Evolutionary conservation across 2,797 vertebrate genomes (phyloP), one percentile per base, ranked within the genome.

Genomic region (Eutrigla gurnardus): DNA sequence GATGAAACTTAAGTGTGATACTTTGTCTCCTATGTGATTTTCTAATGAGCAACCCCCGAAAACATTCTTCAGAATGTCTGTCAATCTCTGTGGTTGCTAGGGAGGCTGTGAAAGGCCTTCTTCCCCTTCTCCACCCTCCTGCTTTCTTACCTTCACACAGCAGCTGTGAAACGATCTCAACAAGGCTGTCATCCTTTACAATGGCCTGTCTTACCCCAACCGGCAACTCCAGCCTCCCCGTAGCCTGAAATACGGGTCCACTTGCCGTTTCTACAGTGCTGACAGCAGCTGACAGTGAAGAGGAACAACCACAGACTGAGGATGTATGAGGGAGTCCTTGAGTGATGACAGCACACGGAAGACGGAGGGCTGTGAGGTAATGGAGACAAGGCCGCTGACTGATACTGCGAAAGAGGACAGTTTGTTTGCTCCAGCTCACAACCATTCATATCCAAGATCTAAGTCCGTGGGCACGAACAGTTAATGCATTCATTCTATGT

Each of bases 261-360:
- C 84, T 88, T 89, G 90, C 81, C 81, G 82, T 84, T 88, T 86
- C 82, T 71, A 25, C 77, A 36, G 76, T 2, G 63, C 86, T 90
- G 92, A 93, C 91, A 93, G 89, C 80, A n/a, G 82, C 88, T 90
- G 93, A 91, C 92, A 92, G 90, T 82, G 70, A 79, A 88, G 90
- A 93, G 87, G 85, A 91, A 94, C 89, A 85, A 88, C 87, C 89
- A 42, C 86, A 77, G 66, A 73, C 76, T 45, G 59, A 68, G 79
- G 74, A 94, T 93, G 81, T 88, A 92, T 83, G 91, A 88, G 54
- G 65, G 57, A 79, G 89, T 88, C 91, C 90, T 93, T 93, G 86
- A 87, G 75, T 80, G 86, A 87, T 91, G 92, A 90, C 89, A 90
- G 87, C 73, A 35, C 6, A 49, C 81, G 78, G 73, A 73, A 89